phyloP scores from a whole-genome alignment of 35 echinoderm and acorn worm genomes.

The Heliocidaris tuberculata region DNA sequence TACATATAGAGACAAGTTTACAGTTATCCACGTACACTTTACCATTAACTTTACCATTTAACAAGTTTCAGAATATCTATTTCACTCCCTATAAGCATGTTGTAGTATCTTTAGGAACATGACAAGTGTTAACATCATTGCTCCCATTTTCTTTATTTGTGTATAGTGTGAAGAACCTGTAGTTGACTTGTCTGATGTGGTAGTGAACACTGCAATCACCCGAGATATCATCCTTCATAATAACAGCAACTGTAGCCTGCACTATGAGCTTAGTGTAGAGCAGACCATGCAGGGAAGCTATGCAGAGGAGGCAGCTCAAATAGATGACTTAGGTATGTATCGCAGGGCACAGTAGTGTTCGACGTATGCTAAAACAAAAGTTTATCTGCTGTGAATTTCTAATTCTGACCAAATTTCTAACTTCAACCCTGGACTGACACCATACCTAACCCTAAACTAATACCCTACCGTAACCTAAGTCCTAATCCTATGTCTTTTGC shows the following conservation, averaged over 20 bases:
- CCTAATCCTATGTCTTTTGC: too few relatives aligned
- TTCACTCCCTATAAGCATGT: neutral
- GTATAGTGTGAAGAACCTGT: slow-evolving; percentile 56
- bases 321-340: slow-evolving; percentile 62
- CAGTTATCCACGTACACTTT: neutral
- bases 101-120: neutral
- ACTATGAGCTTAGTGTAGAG: slow-evolving; percentile 82
- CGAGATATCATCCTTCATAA: slow-evolving; percentile 68
- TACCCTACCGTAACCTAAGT: too few relatives aligned
- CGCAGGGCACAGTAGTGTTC: neutral
- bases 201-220: slow-evolving; percentile 72
- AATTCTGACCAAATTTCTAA: too few relatives aligned
- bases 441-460: too few relatives aligned
- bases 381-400: too few relatives aligned
- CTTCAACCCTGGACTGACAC: too few relatives aligned
- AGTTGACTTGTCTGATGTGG: slow-evolving; percentile 53
- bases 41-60: neutral
- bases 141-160: neutral
- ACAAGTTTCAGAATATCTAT: neutral
- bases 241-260: slow-evolving; percentile 86
- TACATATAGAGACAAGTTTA: too few relatives aligned
- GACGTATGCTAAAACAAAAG: too few relatives aligned
- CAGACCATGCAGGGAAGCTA: slow-evolving; percentile 82
- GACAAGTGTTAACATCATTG: neutral
- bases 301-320: slow-evolving; percentile 62